Conservation (phyloP, 2,888 invertebrate species). For the Drosophila lutescens region DNA sequence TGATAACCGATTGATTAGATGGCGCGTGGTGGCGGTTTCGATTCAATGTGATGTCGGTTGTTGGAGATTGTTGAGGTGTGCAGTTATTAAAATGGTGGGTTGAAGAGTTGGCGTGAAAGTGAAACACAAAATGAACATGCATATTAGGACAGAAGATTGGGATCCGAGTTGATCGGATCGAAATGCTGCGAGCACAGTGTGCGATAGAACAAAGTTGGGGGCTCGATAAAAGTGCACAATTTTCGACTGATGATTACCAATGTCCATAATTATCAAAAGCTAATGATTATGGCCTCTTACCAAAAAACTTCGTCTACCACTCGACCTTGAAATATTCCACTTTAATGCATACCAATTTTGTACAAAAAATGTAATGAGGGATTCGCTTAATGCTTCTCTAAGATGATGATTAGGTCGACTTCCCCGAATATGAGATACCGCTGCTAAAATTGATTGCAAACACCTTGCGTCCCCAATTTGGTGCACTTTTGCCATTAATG, state of each 20-base stretch:
- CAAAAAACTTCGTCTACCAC: background rate
- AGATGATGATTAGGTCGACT: no score
- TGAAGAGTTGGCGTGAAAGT: conserved; percentile 44
- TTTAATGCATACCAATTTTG: no score
- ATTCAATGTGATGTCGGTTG: conserved; percentile 45
- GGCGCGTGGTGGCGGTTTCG: conserved; percentile 26
- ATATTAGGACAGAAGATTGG: conserved; percentile 23
- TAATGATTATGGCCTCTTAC: background rate
- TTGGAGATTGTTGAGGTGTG: conserved; percentile 44
- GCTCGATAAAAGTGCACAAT: conserved; percentile 1
- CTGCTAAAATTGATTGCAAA: no score
- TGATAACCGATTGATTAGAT: conserved; percentile 30
- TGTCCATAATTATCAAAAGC: conserved; percentile 1
- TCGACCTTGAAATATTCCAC: background rate
- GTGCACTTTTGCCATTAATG: no score
- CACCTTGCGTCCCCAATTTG: no score
- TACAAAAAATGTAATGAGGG: background rate
- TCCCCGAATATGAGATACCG: background rate
- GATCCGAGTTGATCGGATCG: conserved; percentile 3
- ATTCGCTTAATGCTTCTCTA: background rate
- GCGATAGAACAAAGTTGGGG: background rate
- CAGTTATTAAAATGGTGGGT: conserved; percentile 45
- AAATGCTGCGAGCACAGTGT: conserved; percentile 1
- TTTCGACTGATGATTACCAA: conserved; percentile 2
- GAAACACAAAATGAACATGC: conserved; percentile 57